phyloP scores from a whole-genome alignment of 2,113 vertebrate species.

The Malurus cyaneus region DNA sequence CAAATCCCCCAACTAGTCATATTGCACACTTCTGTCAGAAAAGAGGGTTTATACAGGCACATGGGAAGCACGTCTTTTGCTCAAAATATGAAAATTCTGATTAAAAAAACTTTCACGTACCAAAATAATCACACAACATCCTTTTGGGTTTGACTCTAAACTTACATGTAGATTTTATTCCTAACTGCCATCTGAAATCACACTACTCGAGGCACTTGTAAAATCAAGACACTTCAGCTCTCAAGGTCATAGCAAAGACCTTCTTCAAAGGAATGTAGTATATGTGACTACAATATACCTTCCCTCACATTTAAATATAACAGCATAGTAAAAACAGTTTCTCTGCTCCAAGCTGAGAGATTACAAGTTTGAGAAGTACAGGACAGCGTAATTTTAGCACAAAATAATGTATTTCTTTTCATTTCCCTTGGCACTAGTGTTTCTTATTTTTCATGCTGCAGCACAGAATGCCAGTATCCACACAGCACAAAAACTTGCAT shows the following conservation, averaged over 20 bases:
- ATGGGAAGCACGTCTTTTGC: background rate
- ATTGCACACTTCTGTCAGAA: background rate
- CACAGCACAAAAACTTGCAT: background rate
- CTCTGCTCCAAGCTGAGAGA: background rate
- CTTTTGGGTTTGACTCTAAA: background rate
- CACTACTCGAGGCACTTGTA: background rate
- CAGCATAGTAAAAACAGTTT: background rate
- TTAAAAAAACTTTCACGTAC: background rate
- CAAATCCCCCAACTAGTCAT: background rate
- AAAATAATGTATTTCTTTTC: background rate
- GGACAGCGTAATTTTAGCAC: background rate
- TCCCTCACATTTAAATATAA: background rate
- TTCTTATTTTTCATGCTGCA: background rate
- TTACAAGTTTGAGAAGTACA: background rate
- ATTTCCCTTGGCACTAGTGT: background rate
- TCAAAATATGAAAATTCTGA: background rate
- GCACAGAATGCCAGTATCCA: background rate
- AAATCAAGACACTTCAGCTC: background rate
- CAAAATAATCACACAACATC: background rate
- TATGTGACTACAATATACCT: background rate
- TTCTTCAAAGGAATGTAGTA: background rate
- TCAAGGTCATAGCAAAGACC: background rate
- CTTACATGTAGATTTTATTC: background rate
- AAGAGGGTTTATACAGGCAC: background rate
- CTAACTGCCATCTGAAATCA: background rate